Base-by-base conservation (phyloP, 2,797 vertebrate genomes). In the Protonibea diacanthus region DNA sequence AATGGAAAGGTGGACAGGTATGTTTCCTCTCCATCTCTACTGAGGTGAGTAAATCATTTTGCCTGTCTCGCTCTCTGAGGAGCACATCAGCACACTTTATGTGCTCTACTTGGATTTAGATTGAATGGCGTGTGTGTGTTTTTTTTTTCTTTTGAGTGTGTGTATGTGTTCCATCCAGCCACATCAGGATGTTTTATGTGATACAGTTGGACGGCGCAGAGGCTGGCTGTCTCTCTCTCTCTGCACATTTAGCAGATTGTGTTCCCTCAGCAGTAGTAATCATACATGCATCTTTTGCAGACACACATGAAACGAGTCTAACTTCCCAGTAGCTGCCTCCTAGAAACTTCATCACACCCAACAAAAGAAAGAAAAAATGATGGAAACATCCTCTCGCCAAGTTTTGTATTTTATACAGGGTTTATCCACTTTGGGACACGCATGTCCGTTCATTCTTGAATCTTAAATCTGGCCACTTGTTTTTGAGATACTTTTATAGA, bases 131-230 rank as follows among this genome's bases (percentile, higher is more conserved):
- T 21, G 45, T 18, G 29, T 51, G 52, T 72, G 18, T 66, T 29
- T 29, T 29, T 27, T 27, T 29, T 1, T 6, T 33, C 29, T 33
- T 33, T 33, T 7, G 29, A 33, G 49, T 45, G 55, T 73, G 6
- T 52, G 49, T 51, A 48, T 73, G 66, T 67, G 57, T 53, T 69
- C 67, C 70, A 58, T 47, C 6, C 66, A 58, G 63, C 52, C 60
- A 67, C 64, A 76, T 86, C 52, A 71, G 64, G 53, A 79, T 78
- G 71, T 68, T 85, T 88, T 78, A 86, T 84, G 81, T 52, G 69
- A 65, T 72, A 25, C 21, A 47, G 58, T 77, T 75, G 82, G 71
- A 85, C 10, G 51, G 18, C 72, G 66, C 25, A 63, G 69, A 73
- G 76, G 63, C 77, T 52, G 78, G 56, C 59, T 33, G 68, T 59